These are phyloP conservation scores for Piprites chloris DNA, from an alignment of 2,113 vertebrate species.

Conservation along the genomic window DNA sequence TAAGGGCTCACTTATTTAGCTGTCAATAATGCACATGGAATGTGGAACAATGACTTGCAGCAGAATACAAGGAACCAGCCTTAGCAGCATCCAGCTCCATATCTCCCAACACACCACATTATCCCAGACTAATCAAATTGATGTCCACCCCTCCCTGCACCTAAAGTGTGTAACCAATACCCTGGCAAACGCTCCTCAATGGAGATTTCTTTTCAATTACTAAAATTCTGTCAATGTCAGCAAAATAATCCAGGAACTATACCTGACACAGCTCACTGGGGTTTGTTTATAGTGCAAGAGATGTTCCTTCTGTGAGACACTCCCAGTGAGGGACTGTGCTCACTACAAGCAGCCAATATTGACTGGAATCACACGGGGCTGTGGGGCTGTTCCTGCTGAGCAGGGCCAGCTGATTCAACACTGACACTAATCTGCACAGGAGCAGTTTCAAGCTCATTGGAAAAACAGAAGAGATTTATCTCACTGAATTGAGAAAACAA, in stretches of 20 bases:
- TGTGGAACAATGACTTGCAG: not conserved
- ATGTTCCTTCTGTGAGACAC: not conserved
- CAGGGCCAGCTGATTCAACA: not conserved
- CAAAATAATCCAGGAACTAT: not conserved
- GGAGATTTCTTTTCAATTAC: not conserved
- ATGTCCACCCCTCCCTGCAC: not conserved
- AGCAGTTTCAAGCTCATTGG: not conserved
- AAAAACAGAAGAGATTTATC: not conserved
- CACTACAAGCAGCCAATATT: not conserved
- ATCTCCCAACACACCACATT: not conserved
- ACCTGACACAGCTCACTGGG: not conserved
- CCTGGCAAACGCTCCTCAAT: not conserved
- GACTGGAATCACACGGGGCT: not conserved
- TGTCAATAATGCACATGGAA: accelerated
- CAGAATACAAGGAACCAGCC: not conserved
- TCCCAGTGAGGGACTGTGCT: not conserved
- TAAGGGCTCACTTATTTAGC: not conserved
- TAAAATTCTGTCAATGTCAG: not conserved
- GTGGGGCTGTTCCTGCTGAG: not conserved
- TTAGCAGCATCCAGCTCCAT: not conserved
- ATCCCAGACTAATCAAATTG: not conserved
- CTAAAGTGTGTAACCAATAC: not conserved
- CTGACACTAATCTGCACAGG: not conserved
- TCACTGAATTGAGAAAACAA: not conserved
- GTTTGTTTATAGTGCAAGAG: not conserved